Base-by-base conservation (phyloP, 1,140 invertebrate genomes). In the Batillaria attramentaria region DNA sequence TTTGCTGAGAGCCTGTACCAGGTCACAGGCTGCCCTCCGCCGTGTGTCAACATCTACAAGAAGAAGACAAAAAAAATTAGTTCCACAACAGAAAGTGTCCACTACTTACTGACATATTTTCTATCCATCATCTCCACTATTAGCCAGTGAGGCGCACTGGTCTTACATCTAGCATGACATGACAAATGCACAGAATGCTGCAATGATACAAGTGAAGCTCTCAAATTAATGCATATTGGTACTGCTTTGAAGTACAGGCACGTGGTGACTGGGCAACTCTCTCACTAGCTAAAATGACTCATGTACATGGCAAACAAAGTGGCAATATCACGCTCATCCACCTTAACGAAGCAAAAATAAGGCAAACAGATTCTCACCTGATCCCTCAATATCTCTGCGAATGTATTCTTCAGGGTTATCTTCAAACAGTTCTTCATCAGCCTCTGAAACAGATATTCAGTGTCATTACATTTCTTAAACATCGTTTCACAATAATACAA, bases 341-440 rank as follows among this genome's bases (percentile, higher is more conserved):
- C 24, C 4, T 4, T n/a, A 60, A 60, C 57, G 31, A 4, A 60
- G 24, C 6, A 60, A 60, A 60, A 13, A 66, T 66, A 33, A 3
- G 39, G 31, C 33, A 35, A 35, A n/a, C 13, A 31, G 4, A 66
- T 3, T 33, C 77, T 18, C 81, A 92, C 91, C 92, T n/a, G 97
- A 98, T 6, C 98, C 98, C 92, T 99, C 98, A 81, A 99, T 97
- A 92, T 99, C 98, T 68, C 97, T 93, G 54, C 97, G 92, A 79
- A 99, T 98, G 87, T 99, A 99, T 92, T 99, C 98, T 90, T 99
- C 98, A 0, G 98, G 96, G 91, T 99, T 99, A 88, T 99, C 97
- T 91, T 98, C 96, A 92, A 99, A 99, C 46, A 98, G 89, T 92
- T 99, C 98, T 91, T 97, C 95, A 92, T 99, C 98, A 0, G 95